These are phyloP conservation scores for Xiphophorus maculatus DNA, from an alignment of 2,113 vertebrate genomes.

Conservation along the genomic window DNA sequence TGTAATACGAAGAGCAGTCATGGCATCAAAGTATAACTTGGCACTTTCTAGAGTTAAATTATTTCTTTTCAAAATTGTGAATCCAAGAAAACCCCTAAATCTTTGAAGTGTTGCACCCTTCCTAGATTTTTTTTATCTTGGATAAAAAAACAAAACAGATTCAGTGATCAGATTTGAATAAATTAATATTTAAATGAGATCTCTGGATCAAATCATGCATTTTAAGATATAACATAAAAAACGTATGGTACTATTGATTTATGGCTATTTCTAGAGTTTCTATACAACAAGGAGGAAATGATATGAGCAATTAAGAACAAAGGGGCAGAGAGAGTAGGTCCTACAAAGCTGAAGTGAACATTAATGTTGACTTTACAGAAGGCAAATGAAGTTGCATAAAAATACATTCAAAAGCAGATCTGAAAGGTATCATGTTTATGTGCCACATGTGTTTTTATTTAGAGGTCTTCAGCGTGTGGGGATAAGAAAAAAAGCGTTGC, in stretches of 20 bases:
- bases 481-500: slow-evolving; percentile 13
- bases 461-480: neutral
- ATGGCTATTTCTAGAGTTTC: neutral
- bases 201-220: no score
- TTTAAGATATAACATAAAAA: neutral
- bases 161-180: no score
- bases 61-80: no score
- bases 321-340: neutral
- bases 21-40: no score
- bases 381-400: neutral
- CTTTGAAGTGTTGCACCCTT: no score
- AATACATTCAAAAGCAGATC: neutral
- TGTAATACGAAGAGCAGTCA: no score
- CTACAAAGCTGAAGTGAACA: neutral
- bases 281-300: neutral
- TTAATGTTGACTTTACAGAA: neutral
- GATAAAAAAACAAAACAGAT: no score
- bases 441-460: neutral
- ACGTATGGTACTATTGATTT: neutral
- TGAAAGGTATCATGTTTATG: neutral
- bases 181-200: no score
- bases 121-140: no score
- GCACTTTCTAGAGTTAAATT: no score
- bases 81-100: no score
- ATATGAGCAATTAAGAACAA: neutral